Evolutionary conservation across 1,140 invertebrate genomes (phyloP).

Genomic region (Phortica variegata): DNA sequence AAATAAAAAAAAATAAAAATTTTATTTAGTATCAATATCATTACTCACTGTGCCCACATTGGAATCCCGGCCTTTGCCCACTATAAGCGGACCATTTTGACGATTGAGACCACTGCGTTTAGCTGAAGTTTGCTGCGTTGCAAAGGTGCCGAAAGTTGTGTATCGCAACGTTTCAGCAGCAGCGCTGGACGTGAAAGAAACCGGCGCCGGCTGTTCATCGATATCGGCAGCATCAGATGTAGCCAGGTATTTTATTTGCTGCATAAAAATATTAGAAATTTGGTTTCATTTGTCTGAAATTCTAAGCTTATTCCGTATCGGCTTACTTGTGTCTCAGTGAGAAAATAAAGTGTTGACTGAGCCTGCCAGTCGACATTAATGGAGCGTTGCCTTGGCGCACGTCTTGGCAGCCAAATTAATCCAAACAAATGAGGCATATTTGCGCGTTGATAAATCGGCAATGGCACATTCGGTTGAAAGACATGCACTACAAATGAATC

Average conservation of each 20-base stretch:
- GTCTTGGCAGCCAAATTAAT: constrained; percentile 60
- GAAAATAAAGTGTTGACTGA: constrained; percentile 63
- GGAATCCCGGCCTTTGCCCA: constrained; percentile 33
- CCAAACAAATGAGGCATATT: constrained; percentile 58
- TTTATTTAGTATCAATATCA: too few species aligned
- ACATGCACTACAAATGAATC: constrained; percentile 60
- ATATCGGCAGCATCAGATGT: constrained; percentile 29
- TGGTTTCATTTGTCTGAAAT: not conserved
- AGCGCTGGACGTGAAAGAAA: constrained; percentile 31
- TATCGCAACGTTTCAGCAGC: constrained; percentile 21
- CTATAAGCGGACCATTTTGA: constrained; percentile 31
- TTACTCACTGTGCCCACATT: too few species aligned
- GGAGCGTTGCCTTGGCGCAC: constrained; percentile 56
- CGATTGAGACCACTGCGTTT: constrained; percentile 5
- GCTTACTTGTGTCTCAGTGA: constrained; percentile 62
- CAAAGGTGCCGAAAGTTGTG: constrained; percentile 45
- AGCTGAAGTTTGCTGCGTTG: constrained; percentile 16
- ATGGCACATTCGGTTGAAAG: constrained; percentile 62
- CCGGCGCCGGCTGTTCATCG: constrained; percentile 36
- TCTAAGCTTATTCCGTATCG: constrained; percentile 39
- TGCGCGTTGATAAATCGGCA: constrained; percentile 59
- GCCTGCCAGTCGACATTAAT: constrained; percentile 61
- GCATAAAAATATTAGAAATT: too few species aligned
- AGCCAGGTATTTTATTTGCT: constrained; percentile 42
- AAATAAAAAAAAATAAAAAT: too few species aligned